Conservation (phyloP, 2,888 invertebrate species). For the Amiota mariae region DNA sequence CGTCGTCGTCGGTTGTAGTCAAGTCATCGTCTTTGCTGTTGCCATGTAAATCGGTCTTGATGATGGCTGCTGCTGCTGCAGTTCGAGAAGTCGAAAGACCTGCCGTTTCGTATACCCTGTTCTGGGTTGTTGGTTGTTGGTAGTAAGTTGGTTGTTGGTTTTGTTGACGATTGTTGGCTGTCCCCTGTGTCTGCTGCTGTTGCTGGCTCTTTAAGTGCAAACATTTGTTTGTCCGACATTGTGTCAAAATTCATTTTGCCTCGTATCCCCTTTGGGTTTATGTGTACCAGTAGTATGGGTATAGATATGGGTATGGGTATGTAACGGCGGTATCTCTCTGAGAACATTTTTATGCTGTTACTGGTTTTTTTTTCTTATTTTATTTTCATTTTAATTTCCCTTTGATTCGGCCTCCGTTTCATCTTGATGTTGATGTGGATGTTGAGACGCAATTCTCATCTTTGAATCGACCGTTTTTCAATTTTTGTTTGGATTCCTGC, state of each 20-base stretch:
- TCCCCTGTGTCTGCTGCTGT: conserved; percentile 50
- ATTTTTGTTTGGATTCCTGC: conserved; percentile 65
- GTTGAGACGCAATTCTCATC: conserved; percentile 35
- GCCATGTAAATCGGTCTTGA: conserved; percentile 7
- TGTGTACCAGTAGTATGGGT: conserved; percentile 39
- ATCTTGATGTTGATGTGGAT: neutral
- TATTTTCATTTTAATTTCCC: conserved; percentile 42
- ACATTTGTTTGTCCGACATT: conserved; percentile 63
- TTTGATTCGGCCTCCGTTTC: conserved; percentile 45
- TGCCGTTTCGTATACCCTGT: neutral
- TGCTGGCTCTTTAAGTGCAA: conserved; percentile 57
- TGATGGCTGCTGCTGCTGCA: no score
- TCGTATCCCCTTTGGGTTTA: conserved; percentile 44
- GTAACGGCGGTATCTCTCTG: conserved; percentile 19
- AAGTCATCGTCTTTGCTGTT: neutral
- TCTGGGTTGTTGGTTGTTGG: conserved; percentile 2
- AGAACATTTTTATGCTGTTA: conserved; percentile 38
- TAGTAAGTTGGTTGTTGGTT: conserved; percentile 2
- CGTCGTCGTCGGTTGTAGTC: neutral
- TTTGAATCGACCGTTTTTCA: conserved; percentile 51
- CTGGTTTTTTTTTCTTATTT: conserved; percentile 29
- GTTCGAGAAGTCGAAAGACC: neutral
- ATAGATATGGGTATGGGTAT: no score
- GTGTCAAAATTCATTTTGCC: conserved; percentile 60
- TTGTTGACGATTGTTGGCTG: neutral